Conservation (phyloP, 2,797 vertebrate species). For the Luscinia megarhynchos region DNA sequence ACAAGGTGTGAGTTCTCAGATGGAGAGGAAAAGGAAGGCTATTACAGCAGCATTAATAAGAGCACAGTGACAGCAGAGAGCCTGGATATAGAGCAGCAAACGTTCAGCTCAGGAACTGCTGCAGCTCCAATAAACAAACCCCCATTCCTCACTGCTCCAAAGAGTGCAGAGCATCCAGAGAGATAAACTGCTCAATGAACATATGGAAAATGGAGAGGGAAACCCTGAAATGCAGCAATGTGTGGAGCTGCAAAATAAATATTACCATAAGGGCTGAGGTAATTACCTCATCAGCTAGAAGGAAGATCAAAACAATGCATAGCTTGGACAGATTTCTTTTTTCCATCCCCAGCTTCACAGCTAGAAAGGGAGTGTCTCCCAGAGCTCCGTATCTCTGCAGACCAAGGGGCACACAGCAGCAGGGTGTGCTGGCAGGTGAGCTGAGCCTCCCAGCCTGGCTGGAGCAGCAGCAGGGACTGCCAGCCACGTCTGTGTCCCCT, state of each 20-base stretch:
- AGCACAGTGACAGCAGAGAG: slow-evolving; percentile 26
- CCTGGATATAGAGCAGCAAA: slow-evolving; percentile 47
- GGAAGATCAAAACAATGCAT: slow-evolving; percentile 45
- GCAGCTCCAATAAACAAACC: slow-evolving; percentile 47
- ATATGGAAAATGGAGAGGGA: slow-evolving; percentile 33
- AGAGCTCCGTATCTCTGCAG: background rate
- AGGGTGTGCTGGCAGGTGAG: background rate
- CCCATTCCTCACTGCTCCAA: background rate
- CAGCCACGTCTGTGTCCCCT: slow-evolving; percentile 44
- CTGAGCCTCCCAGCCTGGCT: background rate
- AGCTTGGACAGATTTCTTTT: slow-evolving; percentile 20
- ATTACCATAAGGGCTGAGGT: slow-evolving; percentile 61
- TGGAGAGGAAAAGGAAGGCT: slow-evolving; percentile 41
- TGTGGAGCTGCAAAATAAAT: slow-evolving; percentile 61
- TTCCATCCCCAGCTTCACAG: slow-evolving; percentile 43
- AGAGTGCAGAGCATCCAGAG: slow-evolving; percentile 21
- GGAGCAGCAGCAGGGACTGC: slow-evolving; percentile 33
- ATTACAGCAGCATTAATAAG: slow-evolving; percentile 3
- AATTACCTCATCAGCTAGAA: slow-evolving; percentile 61
- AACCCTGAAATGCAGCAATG: slow-evolving; percentile 29
- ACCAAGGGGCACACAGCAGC: slow-evolving; percentile 2
- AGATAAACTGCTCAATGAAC: slow-evolving; percentile 42
- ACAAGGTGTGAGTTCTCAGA: slow-evolving; percentile 62
- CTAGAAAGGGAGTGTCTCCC: background rate
- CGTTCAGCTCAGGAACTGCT: slow-evolving; percentile 28